Percentiles rank a stretch among this genome's conserved stretches.
These are phyloP conservation scores for Hiodon alosoides DNA, from an alignment of 2,113 vertebrate species.

Conservation along the genomic window DNA sequence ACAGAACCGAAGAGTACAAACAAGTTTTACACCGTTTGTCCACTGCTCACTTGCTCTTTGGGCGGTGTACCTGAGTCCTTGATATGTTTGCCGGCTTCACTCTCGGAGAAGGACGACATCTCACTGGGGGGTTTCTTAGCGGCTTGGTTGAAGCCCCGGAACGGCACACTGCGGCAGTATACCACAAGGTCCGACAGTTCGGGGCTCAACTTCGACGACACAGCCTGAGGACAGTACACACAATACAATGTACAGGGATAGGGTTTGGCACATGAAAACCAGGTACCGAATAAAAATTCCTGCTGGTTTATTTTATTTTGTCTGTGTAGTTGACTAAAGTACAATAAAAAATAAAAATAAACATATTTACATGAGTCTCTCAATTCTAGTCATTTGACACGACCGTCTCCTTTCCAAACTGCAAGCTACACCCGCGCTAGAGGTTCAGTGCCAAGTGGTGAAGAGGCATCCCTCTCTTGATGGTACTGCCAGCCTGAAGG, in stretches of 20 bases:
- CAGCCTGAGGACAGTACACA: not conserved
- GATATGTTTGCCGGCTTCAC: slow-evolving; percentile 73
- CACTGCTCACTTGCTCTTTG: slow-evolving; percentile 9
- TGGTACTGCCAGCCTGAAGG: too few relatives aligned
- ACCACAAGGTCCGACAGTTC: slow-evolving; percentile 81
- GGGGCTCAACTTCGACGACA: slow-evolving; percentile 54
- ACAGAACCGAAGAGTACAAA: not conserved
- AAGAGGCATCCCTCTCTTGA: too few relatives aligned
- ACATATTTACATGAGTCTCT: too few relatives aligned
- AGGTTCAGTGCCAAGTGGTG: too few relatives aligned
- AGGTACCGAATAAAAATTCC: not conserved
- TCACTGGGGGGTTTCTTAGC: slow-evolving; percentile 52
- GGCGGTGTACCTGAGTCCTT: slow-evolving; percentile 71
- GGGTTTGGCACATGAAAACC: slow-evolving; percentile 3
- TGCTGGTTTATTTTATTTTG: too few relatives aligned
- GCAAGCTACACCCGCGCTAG: too few relatives aligned
- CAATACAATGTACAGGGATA: not conserved
- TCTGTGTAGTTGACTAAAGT: too few relatives aligned
- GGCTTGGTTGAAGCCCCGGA: slow-evolving; percentile 62
- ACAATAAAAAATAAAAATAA: too few relatives aligned
- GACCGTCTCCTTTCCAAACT: too few relatives aligned
- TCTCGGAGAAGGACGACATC: slow-evolving; percentile 84
- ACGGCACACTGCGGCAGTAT: slow-evolving; percentile 73
- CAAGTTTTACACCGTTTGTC: not conserved
- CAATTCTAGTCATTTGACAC: too few relatives aligned